Evolutionary conservation across 2,888 invertebrate species (phyloP).

Genomic region (Taphrorychus bicolor): DNA sequence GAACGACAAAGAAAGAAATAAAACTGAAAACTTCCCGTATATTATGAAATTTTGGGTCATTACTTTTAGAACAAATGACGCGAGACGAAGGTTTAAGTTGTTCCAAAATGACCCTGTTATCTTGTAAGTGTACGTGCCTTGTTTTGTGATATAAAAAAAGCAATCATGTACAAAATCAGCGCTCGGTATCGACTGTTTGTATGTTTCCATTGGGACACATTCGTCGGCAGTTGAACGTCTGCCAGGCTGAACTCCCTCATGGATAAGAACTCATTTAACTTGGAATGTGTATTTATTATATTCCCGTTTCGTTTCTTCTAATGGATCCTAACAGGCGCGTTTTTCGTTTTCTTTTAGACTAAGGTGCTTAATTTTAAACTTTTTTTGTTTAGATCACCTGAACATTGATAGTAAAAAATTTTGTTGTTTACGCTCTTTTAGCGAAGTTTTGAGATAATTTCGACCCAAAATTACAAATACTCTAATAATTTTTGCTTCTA

Average conservation of each 20-base stretch:
- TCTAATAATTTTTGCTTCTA: no score
- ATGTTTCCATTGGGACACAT: constrained; percentile 62
- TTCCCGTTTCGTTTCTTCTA: constrained; percentile 50
- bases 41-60: constrained; percentile 54
- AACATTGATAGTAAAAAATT: no score
- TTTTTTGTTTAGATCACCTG: no score
- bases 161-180: constrained; percentile 62
- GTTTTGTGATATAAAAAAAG: constrained; percentile 61
- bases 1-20: constrained; percentile 51
- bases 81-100: constrained; percentile 59
- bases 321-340: background rate
- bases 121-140: constrained; percentile 61
- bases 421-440: no score
- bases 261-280: constrained; percentile 62
- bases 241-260: constrained; percentile 57
- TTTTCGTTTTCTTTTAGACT: no score
- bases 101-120: constrained; percentile 60
- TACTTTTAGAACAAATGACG: constrained; percentile 58
- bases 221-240: constrained; percentile 52
- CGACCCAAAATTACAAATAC: no score
- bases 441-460: no score
- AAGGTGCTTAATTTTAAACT: no score
- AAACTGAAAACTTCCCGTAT: constrained; percentile 13
- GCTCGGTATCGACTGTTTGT: constrained; percentile 60
- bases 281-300: constrained; percentile 62